Evolutionary conservation across 2,888 invertebrate genomes (phyloP).

Genomic region (Elgonia sp.): DNA sequence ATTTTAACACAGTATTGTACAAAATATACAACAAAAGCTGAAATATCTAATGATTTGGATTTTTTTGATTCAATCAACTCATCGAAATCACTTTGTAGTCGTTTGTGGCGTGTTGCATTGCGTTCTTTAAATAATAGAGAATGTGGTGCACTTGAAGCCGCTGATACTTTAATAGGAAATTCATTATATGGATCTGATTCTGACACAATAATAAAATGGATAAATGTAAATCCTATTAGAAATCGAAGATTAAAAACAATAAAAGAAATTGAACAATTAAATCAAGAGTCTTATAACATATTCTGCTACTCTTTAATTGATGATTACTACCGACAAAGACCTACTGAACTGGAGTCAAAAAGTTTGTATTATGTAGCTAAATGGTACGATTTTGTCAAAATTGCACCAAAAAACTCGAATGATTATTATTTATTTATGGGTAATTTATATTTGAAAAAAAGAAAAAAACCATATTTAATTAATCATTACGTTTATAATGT

Average conservation of each 20-base stretch:
- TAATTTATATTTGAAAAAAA: slow-evolving; percentile 63
- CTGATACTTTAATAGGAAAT: slow-evolving; percentile 9
- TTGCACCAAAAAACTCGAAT: background rate
- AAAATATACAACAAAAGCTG: slow-evolving; percentile 81
- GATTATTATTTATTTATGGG: background rate
- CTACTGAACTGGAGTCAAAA: slow-evolving; percentile 18
- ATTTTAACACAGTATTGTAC: slow-evolving; percentile 79
- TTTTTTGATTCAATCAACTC: slow-evolving; percentile 1
- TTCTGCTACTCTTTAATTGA: slow-evolving; percentile 5
- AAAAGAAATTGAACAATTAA: slow-evolving; percentile 5
- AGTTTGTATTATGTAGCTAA: slow-evolving; percentile 17
- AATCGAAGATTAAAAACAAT: slow-evolving; percentile 23
- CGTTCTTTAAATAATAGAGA: slow-evolving; percentile 15
- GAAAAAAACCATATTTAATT: slow-evolving; percentile 79
- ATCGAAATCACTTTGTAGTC: background rate
- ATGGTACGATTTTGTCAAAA: slow-evolving; percentile 23
- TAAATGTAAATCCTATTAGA: slow-evolving; percentile 8
- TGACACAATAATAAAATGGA: slow-evolving; percentile 9
- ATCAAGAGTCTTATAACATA: slow-evolving; percentile 8
- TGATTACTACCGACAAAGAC: slow-evolving; percentile 21
- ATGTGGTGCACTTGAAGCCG: slow-evolving; percentile 19
- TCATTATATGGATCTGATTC: slow-evolving; percentile 10
- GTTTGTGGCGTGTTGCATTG: slow-evolving; percentile 1
- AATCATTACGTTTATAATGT: slow-evolving; percentile 79
- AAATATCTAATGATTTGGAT: slow-evolving; percentile 78